Conservation (phyloP, 2,888 invertebrate genomes). For the Hololepta plana region DNA sequence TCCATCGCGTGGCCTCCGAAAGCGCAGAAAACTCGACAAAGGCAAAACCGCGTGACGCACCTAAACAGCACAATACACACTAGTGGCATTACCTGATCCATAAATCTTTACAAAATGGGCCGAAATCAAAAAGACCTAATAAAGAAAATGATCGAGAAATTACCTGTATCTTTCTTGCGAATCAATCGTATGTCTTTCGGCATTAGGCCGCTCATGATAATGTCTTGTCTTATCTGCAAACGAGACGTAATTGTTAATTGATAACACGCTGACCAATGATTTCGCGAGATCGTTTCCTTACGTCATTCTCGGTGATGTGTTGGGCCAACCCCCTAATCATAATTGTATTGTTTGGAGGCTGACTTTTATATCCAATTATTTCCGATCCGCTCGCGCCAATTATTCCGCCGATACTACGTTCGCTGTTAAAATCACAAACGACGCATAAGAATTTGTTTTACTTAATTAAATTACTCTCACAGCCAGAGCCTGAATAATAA, state of each 20-base stretch:
- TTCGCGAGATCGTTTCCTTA: conserved; percentile 31
- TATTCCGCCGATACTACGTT: conserved; percentile 23
- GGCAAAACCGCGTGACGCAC: conserved; percentile 76
- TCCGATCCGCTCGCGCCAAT: conserved; percentile 27
- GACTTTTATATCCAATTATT: conserved; percentile 28
- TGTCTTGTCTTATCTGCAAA: conserved; percentile 57
- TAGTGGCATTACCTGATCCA: conserved; percentile 27
- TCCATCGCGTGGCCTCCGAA: conserved; percentile 77
- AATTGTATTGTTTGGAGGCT: conserved; percentile 42
- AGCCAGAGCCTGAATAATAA: too few species aligned
- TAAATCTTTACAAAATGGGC: conserved; percentile 29
- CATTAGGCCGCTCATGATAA: conserved; percentile 53
- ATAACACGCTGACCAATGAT: background rate
- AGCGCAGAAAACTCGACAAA: conserved; percentile 86
- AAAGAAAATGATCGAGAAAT: conserved; percentile 15
- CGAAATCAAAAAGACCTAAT: conserved; percentile 22
- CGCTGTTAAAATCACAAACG: conserved; percentile 20
- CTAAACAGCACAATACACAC: conserved; percentile 50
- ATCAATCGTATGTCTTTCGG: conserved; percentile 69
- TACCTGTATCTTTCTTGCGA: conserved; percentile 71
- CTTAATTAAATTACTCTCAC: conserved; percentile 5
- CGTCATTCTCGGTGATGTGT: conserved; percentile 61
- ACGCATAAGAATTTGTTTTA: conserved; percentile 10
- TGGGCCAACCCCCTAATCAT: conserved; percentile 57
- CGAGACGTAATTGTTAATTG: conserved; percentile 10